These are phyloP conservation scores for Ephestia elutella DNA, from an alignment of 1,140 invertebrate species.

Conservation along the genomic window DNA sequence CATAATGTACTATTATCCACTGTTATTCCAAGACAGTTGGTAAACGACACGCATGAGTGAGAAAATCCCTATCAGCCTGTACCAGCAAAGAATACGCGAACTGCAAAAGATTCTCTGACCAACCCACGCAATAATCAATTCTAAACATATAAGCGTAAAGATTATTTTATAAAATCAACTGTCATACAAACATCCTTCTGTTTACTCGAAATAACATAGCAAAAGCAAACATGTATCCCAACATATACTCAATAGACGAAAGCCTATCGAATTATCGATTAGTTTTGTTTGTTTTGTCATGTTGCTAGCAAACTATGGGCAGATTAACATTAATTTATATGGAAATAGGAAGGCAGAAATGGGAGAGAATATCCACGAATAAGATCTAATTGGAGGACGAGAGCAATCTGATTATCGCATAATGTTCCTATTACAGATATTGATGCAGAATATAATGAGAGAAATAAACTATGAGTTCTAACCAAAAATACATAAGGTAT, in stretches of 20 bases:
- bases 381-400: not conserved
- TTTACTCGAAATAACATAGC: not conserved
- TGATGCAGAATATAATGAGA: too few species aligned
- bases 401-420: not conserved
- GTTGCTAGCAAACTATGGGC: constrained; percentile 2
- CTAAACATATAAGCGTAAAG: not conserved
- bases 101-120: not conserved
- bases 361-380: not conserved
- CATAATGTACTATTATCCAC: too few species aligned
- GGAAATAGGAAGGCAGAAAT: not conserved
- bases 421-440: not conserved
- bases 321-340: constrained; percentile 11
- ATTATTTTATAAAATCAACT: not conserved
- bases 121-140: not conserved
- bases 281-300: constrained; percentile 8
- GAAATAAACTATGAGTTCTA: too few species aligned
- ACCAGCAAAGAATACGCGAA: not conserved
- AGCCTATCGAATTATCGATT: constrained; percentile 10
- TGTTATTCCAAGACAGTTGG: too few species aligned
- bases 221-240: constrained; percentile 10
- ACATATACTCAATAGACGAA: constrained; percentile 3
- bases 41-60: too few species aligned
- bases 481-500: too few species aligned
- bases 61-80: too few species aligned
- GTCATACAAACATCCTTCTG: not conserved